These are phyloP conservation scores for Acanthosepion lycidas DNA, from an alignment of 2,888 invertebrate species.

Conservation along the genomic window DNA sequence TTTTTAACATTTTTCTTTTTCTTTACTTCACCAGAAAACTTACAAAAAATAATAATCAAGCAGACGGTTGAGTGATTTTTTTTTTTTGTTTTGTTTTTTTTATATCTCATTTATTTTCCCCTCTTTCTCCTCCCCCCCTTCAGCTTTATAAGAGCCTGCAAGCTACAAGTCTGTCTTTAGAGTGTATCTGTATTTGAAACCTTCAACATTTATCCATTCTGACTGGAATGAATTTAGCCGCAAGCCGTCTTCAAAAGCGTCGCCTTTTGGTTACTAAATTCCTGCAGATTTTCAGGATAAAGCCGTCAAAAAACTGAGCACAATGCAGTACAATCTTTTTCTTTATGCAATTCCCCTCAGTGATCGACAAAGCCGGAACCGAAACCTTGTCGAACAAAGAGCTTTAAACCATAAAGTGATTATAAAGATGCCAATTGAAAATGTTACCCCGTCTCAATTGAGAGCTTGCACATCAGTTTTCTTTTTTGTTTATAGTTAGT, in stretches of 20 bases:
- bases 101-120: neutral
- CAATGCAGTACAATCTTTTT: slow-evolving; percentile 41
- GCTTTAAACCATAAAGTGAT: slow-evolving; percentile 44
- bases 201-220: slow-evolving; percentile 43
- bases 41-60: neutral
- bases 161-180: slow-evolving; percentile 6
- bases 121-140: neutral
- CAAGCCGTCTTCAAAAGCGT: slow-evolving; percentile 38
- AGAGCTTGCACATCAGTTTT: neutral
- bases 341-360: slow-evolving; percentile 33
- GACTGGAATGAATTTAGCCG: slow-evolving; percentile 40
- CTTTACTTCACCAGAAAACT: neutral
- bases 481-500: no score
- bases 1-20: neutral
- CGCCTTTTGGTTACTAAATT: slow-evolving; percentile 37
- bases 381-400: slow-evolving; percentile 41
- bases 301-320: slow-evolving; percentile 42
- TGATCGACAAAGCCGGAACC: slow-evolving; percentile 37
- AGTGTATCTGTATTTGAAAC: slow-evolving; percentile 34
- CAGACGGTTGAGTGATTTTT: neutral
- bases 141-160: neutral
- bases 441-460: neutral
- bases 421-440: slow-evolving; percentile 36
- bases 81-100: neutral
- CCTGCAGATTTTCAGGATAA: slow-evolving; percentile 38